Percentiles rank a stretch among this genome's conserved stretches.
These are phyloP conservation scores for Trachurus trachurus DNA, from an alignment of 2,797 vertebrate species.

Conservation along the genomic window DNA sequence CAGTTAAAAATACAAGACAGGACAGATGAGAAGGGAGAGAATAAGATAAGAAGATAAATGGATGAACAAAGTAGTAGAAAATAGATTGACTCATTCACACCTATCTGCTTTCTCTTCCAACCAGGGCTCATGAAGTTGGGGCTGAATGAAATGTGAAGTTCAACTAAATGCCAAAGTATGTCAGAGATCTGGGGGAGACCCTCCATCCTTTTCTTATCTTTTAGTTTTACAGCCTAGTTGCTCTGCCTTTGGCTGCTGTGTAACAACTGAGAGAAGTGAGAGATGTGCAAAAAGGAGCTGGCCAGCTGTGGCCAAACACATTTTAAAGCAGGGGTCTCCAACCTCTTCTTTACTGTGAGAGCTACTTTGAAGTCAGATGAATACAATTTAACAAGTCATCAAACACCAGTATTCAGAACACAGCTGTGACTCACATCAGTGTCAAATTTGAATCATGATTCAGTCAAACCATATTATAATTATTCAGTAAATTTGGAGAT, in stretches of 20 bases:
- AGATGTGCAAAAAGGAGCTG: slow-evolving; percentile 39
- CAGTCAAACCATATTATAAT: too few relatives aligned
- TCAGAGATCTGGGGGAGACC: slow-evolving; percentile 56
- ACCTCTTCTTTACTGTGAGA: too few relatives aligned
- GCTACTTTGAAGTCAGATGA: too few relatives aligned
- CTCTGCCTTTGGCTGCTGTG: slow-evolving; percentile 49
- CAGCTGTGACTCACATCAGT: too few relatives aligned
- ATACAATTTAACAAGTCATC: too few relatives aligned
- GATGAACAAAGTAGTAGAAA: slow-evolving; percentile 38
- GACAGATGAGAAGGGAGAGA: slow-evolving; percentile 1
- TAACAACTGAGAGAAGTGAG: too few relatives aligned
- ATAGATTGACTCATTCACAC: slow-evolving; percentile 46
- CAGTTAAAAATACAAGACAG: too few relatives aligned
- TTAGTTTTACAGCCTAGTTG: slow-evolving; percentile 56
- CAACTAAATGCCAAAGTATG: slow-evolving; percentile 65
- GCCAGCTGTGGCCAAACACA: slow-evolving; percentile 11
- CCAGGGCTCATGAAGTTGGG: slow-evolving; percentile 45
- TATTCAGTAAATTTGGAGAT: too few relatives aligned
- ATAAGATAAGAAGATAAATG: slow-evolving; percentile 16
- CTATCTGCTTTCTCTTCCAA: slow-evolving; percentile 52
- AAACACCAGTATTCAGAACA: too few relatives aligned
- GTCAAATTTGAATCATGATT: too few relatives aligned
- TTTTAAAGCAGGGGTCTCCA: background rate
- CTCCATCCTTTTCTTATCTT: slow-evolving; percentile 56
- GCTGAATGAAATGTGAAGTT: slow-evolving; percentile 67